Base-by-base conservation (phyloP, 2,888 invertebrate species). In the Hesperia comma region DNA sequence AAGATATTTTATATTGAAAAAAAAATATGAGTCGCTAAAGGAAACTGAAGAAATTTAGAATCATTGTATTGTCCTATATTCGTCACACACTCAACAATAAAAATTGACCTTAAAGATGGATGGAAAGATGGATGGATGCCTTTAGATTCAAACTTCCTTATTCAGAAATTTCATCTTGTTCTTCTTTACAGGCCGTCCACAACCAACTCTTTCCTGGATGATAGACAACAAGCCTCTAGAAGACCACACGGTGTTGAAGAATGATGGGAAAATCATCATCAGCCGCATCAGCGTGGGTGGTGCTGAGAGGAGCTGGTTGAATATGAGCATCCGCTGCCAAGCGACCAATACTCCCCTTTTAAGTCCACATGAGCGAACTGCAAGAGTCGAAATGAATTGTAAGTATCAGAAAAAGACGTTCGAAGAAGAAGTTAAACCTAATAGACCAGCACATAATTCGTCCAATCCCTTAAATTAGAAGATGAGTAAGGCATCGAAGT, bases 281-380 rank as follows among this genome's bases (percentile, higher is more conserved):
- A 97, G 96, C 88, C 94, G 94, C 73, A 93, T 97, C 80, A 95
- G 94, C 83, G 94, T 97, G 70, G 94, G 94, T 19, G 94, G 94
- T 51, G 94, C 97, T 60, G 95, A 95, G 75, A 93, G 97, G 70
- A 94, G 95, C 77, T 96, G 97, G 87, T 93, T 97, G 72, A 97
- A 97, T 87, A 96, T 95, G 71, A 96, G 96, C 66, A 96, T 96
- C 85, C 95, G 96, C 79, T 97, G 97, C 83, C 96, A 96, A 83
- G 97, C 97, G 12, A 95, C 95, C 72, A 97, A 97, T 84, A 97
- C 97, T 33, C 95, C 96, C 74, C 93, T 97, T 63, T 94, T 96
- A 79, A 95, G 95, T 79, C 97, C 97, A 0, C 94, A 96, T 62
- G 96, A 97, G 81, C 94, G 96, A 72, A 95, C 95, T 53, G 96